These are phyloP conservation scores for Amblyornis subalaris DNA, from an alignment of 2,113 vertebrate genomes.

Conservation along the genomic window DNA sequence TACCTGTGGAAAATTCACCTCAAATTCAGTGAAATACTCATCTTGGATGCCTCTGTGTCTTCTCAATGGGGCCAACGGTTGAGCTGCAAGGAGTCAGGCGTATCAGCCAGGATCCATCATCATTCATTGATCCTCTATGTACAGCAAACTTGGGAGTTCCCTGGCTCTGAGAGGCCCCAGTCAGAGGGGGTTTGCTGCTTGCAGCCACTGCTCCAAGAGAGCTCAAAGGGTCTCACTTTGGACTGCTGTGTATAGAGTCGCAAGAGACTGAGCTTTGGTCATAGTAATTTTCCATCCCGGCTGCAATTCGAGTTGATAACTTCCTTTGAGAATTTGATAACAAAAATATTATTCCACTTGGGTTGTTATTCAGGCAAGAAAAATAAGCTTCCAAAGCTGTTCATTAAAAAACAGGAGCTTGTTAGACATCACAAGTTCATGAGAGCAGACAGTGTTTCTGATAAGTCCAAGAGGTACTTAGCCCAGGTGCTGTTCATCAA, in stretches of 20 bases:
- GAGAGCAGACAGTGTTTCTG: background rate
- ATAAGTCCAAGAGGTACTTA: background rate
- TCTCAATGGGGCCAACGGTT: background rate
- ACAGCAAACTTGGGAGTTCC: background rate
- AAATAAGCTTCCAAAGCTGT: background rate
- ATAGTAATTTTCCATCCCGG: background rate
- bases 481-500: background rate
- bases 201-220: background rate
- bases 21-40: background rate
- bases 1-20: background rate
- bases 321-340: background rate
- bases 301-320: background rate
- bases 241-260: background rate
- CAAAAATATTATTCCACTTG: background rate
- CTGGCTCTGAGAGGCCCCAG: background rate
- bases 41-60: background rate
- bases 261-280: background rate
- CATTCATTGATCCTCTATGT: background rate
- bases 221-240: background rate
- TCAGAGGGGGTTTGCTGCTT: background rate
- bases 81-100: accelerated
- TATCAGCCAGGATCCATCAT: background rate
- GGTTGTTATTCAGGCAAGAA: background rate
- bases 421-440: background rate
- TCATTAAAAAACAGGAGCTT: background rate